Evolutionary conservation across 2,888 invertebrate species (phyloP).

Genomic region (Xestia c-nigrum): DNA sequence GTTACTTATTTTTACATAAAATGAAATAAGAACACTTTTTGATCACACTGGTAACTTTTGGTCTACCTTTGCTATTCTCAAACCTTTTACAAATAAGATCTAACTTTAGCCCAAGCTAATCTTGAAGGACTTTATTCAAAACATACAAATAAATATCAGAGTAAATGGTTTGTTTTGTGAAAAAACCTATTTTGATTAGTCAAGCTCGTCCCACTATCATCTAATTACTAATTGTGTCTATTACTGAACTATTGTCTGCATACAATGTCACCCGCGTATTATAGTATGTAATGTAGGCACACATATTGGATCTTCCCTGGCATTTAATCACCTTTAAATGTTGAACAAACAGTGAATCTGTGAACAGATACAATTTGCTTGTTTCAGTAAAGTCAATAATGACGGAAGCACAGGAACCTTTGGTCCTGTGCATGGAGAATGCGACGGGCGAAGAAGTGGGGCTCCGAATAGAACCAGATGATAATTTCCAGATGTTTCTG

Average conservation of each 20-base stretch:
- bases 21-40: not conserved
- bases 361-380: not conserved
- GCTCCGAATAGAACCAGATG: conserved; percentile 80
- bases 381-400: conserved; percentile 49
- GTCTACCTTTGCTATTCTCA: not conserved
- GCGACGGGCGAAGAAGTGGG: conserved; percentile 83
- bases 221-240: no score
- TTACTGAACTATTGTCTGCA: no score
- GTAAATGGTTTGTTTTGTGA: not conserved
- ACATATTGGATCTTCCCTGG: no score
- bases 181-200: not conserved
- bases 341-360: no score
- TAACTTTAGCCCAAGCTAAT: not conserved
- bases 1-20: no score
- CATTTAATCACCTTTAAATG: no score
- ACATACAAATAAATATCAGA: not conserved
- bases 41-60: not conserved
- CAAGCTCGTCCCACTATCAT: no score
- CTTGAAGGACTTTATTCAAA: not conserved
- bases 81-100: not conserved
- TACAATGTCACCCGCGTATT: no score
- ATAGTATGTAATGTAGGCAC: no score
- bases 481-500: conserved; percentile 84
- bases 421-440: conserved; percentile 85
- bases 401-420: conserved; percentile 73